Percentiles rank a stretch among this genome's conserved stretches.
phyloP scores from a whole-genome alignment of 1,140 invertebrate species.

The Anastrepha obliqua region DNA sequence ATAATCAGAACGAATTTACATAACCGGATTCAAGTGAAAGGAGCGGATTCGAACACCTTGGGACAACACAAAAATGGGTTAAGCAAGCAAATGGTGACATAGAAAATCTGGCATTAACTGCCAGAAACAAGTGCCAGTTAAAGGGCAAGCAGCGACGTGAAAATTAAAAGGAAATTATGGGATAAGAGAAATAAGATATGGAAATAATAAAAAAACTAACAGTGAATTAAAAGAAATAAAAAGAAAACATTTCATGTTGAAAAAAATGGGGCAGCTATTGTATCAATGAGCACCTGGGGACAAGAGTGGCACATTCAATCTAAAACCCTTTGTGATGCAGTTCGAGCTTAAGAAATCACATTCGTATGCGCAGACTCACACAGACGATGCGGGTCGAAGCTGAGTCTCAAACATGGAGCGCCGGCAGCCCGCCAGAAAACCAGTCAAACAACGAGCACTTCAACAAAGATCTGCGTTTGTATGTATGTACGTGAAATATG shows the following conservation, averaged over 20 bases:
- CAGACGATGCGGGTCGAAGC: neutral
- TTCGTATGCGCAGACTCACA: neutral
- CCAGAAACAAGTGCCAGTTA: constrained; percentile 14
- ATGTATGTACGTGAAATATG: neutral
- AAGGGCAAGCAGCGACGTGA: neutral
- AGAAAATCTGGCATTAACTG: constrained; percentile 22
- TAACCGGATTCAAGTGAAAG: constrained; percentile 22
- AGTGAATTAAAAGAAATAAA: neutral
- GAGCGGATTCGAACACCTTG: neutral
- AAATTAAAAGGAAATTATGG: neutral
- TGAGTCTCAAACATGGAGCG: neutral
- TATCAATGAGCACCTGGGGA: neutral
- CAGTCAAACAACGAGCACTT: neutral
- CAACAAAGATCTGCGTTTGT: too few species aligned
- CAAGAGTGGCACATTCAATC: neutral
- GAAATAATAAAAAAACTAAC: neutral
- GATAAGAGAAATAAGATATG: neutral
- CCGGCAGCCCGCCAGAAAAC: neutral
- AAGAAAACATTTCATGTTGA: neutral
- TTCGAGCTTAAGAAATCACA: neutral
- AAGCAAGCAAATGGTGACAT: neutral
- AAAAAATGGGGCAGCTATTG: neutral
- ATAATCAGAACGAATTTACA: neutral
- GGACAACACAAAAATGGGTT: constrained; percentile 22
- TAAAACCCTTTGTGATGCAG: neutral